Evolutionary conservation across 2,113 vertebrate species (phyloP).

Genomic region (Malurus elegans): DNA sequence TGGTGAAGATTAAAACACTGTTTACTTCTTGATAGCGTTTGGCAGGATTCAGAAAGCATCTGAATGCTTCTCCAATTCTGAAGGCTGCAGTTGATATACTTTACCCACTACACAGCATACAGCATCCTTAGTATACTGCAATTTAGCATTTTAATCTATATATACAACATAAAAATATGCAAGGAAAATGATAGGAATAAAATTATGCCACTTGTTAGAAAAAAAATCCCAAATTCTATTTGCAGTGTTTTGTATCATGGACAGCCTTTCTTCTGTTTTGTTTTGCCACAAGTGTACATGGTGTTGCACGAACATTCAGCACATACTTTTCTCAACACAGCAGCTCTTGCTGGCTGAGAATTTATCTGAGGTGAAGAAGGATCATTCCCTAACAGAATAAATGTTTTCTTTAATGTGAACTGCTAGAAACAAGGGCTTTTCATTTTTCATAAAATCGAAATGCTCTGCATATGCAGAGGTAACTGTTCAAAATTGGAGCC

Average conservation of each 20-base stretch:
- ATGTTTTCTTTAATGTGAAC: background rate
- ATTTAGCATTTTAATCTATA: background rate
- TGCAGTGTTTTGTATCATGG: background rate
- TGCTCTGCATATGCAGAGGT: background rate
- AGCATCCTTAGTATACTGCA: background rate
- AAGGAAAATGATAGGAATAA: background rate
- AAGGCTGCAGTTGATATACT: background rate
- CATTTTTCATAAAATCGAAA: background rate
- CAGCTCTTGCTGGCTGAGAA: background rate
- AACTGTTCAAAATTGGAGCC: background rate
- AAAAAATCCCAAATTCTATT: background rate
- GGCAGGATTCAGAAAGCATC: background rate
- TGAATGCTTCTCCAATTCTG: background rate
- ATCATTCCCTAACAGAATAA: background rate
- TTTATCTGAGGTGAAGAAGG: background rate
- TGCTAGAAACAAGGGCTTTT: background rate
- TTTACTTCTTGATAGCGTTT: background rate
- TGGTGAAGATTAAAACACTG: background rate
- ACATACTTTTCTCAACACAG: background rate
- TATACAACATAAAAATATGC: background rate
- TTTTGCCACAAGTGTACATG: background rate
- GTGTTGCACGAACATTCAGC: background rate
- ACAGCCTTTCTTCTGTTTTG: background rate
- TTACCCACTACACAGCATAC: background rate
- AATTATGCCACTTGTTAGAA: background rate